phyloP scores from a whole-genome alignment of 1,140 invertebrate species.

The Ylistrum balloti region DNA sequence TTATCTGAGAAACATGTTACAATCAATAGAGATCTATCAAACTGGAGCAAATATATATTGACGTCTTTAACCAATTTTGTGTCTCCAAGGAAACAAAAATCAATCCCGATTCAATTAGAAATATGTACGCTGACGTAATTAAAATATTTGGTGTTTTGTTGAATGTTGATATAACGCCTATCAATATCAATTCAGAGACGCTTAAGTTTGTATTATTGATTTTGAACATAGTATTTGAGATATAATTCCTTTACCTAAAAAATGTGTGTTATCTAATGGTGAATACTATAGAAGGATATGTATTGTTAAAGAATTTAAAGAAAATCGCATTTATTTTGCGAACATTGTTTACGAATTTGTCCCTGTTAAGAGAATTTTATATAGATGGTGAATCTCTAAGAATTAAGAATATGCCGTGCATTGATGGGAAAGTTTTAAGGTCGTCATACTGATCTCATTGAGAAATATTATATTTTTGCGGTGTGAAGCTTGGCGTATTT shows the following conservation, averaged over 20 bases:
- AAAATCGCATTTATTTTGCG: too few species aligned
- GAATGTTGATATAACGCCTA: not conserved
- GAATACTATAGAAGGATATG: too few species aligned
- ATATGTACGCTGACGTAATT: not conserved
- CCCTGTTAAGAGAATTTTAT: too few species aligned
- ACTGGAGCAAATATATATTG: not conserved
- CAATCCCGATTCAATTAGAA: not conserved
- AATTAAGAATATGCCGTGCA: too few species aligned
- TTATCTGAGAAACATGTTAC: not conserved
- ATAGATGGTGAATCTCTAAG: too few species aligned
- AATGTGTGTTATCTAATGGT: not conserved
- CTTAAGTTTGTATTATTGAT: not conserved
- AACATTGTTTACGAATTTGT: too few species aligned
- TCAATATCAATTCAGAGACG: not conserved
- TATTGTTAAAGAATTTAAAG: too few species aligned
- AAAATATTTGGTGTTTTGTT: not conserved
- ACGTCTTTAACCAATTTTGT: not conserved
- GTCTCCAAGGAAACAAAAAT: not conserved
- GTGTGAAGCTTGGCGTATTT: too few species aligned
- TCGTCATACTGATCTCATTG: too few species aligned
- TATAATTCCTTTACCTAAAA: too few species aligned
- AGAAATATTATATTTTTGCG: too few species aligned
- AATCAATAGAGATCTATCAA: conserved; percentile 24
- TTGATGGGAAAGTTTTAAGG: too few species aligned
- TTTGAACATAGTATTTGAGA: not conserved